phyloP scores from a whole-genome alignment of 2,797 vertebrate genomes.

The Threskiornis aethiopicus region DNA sequence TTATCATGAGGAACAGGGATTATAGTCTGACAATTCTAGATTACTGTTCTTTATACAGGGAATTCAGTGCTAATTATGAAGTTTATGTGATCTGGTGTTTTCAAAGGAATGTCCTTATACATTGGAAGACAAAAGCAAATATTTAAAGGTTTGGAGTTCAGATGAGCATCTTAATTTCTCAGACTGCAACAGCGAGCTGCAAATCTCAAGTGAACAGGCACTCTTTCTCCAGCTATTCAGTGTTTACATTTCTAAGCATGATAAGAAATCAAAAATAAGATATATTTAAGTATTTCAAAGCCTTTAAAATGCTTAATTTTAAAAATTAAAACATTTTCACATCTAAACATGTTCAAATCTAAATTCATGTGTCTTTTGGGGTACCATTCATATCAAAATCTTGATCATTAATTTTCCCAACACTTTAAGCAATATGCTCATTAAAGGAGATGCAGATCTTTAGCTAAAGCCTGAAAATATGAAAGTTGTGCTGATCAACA shows the following conservation, averaged over 20 bases:
- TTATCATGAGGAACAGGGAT: not conserved
- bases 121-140: not conserved
- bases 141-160: not conserved
- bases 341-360: not conserved
- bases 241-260: not conserved
- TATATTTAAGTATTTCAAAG: not conserved
- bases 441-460: not conserved
- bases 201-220: not conserved
- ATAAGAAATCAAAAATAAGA: not conserved
- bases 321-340: not conserved
- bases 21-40: not conserved
- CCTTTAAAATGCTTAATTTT: not conserved
- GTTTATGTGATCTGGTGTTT: not conserved
- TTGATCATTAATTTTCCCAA: not conserved
- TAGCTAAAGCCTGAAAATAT: not conserved
- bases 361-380: not conserved
- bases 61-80: not conserved
- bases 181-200: not conserved
- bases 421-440: not conserved
- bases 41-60: not conserved
- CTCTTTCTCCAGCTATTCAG: not conserved
- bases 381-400: not conserved
- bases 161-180: not conserved
- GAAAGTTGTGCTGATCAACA: not conserved
- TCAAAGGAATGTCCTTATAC: not conserved